Base-by-base conservation (phyloP, 2,888 invertebrate species). In the Bimastos eiseni region DNA sequence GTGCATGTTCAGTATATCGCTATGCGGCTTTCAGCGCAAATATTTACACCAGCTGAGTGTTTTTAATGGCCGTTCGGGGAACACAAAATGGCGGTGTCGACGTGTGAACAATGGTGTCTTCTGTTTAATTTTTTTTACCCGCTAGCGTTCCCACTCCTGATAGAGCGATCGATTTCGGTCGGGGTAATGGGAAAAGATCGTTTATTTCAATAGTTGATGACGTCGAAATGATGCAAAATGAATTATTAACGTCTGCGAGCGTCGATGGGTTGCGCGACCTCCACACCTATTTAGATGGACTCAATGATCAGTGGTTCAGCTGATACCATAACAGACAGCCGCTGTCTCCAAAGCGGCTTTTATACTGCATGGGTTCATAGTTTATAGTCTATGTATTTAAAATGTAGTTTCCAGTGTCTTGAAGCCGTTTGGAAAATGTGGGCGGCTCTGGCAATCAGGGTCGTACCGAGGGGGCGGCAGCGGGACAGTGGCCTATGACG, bases 181-280 rank as follows among this genome's bases (percentile, higher is more conserved):
- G 86, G 34, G 34, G 34, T 86, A 86, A 37, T 86, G 86, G 70
- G n/a, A 70, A n/a, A 70, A 1, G 70, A 70, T 70, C 30, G 70
- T 17, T n/a, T n/a, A 17, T n/a, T n/a, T 86, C 86, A 36, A 86
- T 86, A 36, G n/a, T 86, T 86, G 36, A 86, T 86, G 86, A 86
- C 86, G 36, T 24, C 37, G 86, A 34, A 37, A 86, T 86, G 86
- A 86, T 0, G 86, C 24, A 19, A 36, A 36, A 19, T 86, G 86
- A 86, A 86, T 86, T 86, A 86, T 86, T 86, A 11, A 86, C 19
- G 70, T 0, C 8, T 13, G 30, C 30, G 24, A 30, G 55, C 19
- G 44, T 44, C 2, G 30, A 13, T 70, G 1, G 11, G 70, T 8
- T n/a, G 70, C n/a, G 70, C 30, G 70, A n/a, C 70, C 70, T 70